Conservation (phyloP, 2,113 vertebrate genomes). For the Delphinus delphis region DNA sequence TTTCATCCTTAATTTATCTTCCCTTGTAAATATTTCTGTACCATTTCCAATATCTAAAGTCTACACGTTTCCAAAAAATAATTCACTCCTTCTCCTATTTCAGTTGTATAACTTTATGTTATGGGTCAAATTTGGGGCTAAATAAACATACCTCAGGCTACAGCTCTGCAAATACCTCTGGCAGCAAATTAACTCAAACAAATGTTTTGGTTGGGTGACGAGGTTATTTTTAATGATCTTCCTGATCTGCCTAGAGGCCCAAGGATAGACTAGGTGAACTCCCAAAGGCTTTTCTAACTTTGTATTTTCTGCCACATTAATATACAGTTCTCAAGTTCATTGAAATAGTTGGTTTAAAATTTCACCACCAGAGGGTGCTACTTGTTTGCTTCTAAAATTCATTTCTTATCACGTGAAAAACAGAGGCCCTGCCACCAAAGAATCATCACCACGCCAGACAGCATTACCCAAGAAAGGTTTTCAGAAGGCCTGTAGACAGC, state of each 20-base stretch:
- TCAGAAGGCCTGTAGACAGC: background rate
- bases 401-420: background rate
- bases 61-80: conserved; percentile 47
- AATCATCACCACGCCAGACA: fast-evolving
- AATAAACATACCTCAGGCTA: conserved; percentile 63
- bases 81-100: conserved; percentile 64
- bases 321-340: background rate
- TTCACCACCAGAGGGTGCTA: conserved; percentile 73
- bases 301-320: background rate
- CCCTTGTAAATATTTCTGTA: conserved; percentile 71
- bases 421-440: background rate
- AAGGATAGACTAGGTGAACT: background rate
- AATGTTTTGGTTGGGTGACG: conserved; percentile 66
- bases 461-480: background rate
- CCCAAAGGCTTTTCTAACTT: conserved; percentile 20
- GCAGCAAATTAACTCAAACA: conserved; percentile 69
- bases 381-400: background rate
- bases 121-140: conserved; percentile 65
- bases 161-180: conserved; percentile 58
- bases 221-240: conserved; percentile 62
- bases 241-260: conserved; percentile 37
- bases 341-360: background rate
- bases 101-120: conserved; percentile 64
- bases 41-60: conserved; percentile 56
- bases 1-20: conserved; percentile 75